Evolutionary conservation across 2,888 invertebrate genomes (phyloP), one percentile per base, ranked within the genome.

Genomic region (Drosophila longiperda): DNA sequence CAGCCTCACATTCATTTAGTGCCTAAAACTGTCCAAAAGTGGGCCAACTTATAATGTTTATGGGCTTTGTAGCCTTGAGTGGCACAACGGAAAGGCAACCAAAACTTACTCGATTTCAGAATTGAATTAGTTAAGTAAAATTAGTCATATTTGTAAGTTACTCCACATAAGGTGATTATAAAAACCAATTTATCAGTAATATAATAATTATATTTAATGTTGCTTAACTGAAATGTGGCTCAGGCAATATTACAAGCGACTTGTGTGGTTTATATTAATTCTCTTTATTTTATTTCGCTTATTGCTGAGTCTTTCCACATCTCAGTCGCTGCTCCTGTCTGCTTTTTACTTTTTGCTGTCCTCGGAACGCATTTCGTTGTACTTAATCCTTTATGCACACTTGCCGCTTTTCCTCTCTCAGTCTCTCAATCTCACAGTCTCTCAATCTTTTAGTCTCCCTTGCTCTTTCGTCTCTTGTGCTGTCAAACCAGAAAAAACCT

Each of bases 371-470:
- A 80, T 85, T 77, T 73, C 80, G 82, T 75, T 82, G 76, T 75
- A 80, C 78, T 83, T 85, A 85, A 83, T 83, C 86, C 86, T 85
- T 83, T 83, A 73, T 80, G 80, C 83, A 85, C 74, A 82, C 74
- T 57, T 65, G 62, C 36, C 60, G 34, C 32, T 15, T 36, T 26
- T 36, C 5, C 17, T 36, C 9, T 23, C 54, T 20, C 34, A 29
- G 17, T 26, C n/a, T 8, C 17, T 15, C 9, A 2, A 0, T 49
- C 8, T 23, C 54, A 9, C 34, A 29, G 8, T 26, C n/a, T 8
- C 17, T 23, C 9, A 1, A 29, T 29, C 29, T 4, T 0, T 29
- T 29, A 29, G 29, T 29, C 34, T 40, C 17, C 3, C 9, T 42
- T 45, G 23, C 23, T 15, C 45, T 4, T 45, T 45, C 45, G 20